Conservation (phyloP, 2,113 vertebrate species). For the Pandion haliaetus region DNA sequence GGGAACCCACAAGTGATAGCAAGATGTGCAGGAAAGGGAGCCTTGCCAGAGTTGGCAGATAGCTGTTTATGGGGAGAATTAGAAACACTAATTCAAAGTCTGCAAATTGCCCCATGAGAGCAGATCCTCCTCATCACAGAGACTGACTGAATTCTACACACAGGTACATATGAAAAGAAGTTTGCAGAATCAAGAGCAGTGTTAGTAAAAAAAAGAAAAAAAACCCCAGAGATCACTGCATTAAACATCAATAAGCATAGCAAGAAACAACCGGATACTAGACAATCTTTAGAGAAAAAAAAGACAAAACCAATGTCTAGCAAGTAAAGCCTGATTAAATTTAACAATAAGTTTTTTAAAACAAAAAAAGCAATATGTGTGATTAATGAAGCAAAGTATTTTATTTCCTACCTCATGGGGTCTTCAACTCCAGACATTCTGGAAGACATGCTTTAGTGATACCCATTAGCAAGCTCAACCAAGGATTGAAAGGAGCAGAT, state of each 20-base stretch:
- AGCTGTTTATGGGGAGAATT: background rate
- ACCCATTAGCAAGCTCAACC: background rate
- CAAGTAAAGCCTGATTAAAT: conserved; percentile 4
- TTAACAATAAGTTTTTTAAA: background rate
- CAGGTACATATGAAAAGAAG: background rate
- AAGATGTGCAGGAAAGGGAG: background rate
- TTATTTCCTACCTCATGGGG: background rate
- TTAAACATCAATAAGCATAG: conserved; percentile 7
- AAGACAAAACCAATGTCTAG: background rate
- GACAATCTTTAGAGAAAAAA: background rate
- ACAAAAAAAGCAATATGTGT: background rate
- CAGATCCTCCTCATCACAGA: background rate
- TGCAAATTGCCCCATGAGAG: background rate
- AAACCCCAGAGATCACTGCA: background rate
- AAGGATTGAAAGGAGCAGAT: background rate
- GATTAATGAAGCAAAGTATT: conserved; percentile 5
- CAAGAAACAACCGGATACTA: background rate
- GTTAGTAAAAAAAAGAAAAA: background rate
- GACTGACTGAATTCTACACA: background rate
- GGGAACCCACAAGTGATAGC: background rate
- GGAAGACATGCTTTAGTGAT: background rate
- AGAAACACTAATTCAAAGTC: background rate
- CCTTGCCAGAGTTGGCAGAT: background rate
- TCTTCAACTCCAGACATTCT: background rate
- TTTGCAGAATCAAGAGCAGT: background rate